phyloP scores from a whole-genome alignment of 2,888 invertebrate species.

The Nymphalis c-album region DNA sequence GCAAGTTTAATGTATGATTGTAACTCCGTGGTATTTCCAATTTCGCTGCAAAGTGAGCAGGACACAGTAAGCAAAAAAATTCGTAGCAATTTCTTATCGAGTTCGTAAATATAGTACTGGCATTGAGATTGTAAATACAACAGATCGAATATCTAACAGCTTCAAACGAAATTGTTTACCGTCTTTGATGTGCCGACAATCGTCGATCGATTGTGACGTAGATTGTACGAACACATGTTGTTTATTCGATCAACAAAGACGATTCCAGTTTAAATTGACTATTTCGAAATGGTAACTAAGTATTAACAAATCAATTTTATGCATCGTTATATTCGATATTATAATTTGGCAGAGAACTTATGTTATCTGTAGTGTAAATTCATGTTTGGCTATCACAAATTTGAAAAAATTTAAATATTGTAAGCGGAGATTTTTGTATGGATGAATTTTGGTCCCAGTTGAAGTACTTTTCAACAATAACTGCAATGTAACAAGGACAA shows the following conservation, averaged over 20 bases:
- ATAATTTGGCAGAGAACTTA: too few relatives aligned
- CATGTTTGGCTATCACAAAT: too few relatives aligned
- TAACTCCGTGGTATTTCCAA: conserved; percentile 49
- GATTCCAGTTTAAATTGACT: neutral
- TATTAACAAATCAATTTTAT: too few relatives aligned
- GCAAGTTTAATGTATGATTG: neutral
- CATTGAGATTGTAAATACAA: conserved; percentile 41
- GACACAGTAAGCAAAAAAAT: conserved; percentile 45
- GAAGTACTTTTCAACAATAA: too few relatives aligned
- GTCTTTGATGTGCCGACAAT: neutral
- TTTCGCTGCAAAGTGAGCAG: conserved; percentile 60
- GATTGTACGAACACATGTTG: neutral
- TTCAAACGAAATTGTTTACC: neutral
- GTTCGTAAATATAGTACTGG: conserved; percentile 8
- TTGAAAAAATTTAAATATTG: too few relatives aligned
- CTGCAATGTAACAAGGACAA: too few relatives aligned
- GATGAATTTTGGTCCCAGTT: too few relatives aligned
- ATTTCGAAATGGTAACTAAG: too few relatives aligned
- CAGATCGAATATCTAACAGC: conserved; percentile 21
- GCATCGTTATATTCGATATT: too few relatives aligned
- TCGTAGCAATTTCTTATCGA: conserved; percentile 51
- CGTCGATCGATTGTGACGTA: neutral
- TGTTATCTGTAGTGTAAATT: too few relatives aligned
- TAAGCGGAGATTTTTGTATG: too few relatives aligned
- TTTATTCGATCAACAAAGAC: neutral